Base-by-base conservation (phyloP, 2,888 invertebrate species). In the Harpalus rufipes region DNA sequence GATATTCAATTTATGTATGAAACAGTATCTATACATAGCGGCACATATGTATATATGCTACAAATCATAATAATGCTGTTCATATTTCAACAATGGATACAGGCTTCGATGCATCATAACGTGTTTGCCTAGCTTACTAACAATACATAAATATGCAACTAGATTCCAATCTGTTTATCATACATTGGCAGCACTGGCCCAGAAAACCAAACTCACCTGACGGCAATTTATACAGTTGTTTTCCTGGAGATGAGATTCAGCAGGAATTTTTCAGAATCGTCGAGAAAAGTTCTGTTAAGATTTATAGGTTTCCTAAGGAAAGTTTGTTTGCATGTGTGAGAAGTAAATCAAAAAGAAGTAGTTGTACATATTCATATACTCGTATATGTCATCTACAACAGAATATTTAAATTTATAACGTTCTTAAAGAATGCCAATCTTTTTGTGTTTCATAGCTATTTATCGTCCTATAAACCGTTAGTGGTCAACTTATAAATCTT, bases 91-190 rank as follows among this genome's bases (percentile, higher is more conserved):
- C 63, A 63, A 63, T 63, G 12, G 63, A 18, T 21, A 63, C 63
- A 63, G 25, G 63, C 21, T 59, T 59, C 59, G 1, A 8, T 59
- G 21, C 63, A 8, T 21, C 63, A 21, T 63, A 63, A 63, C 21
- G 63, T 25, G 25, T 25, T 61, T 16, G 59, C 18, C 18, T 59
- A 63, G 10, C 12, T 63, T 63, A 12, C 63, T 63, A 63, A 63
- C 63, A 63, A 63, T 63, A 21, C 63, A 63, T 63, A 63, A 63
- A 63, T 63, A 63, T 63, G 18, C 63, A 63, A 63, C 63, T 63
- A 63, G 63, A 63, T 63, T 63, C 63, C 8, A 21, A 63, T 63
- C 63, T 63, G 18, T 63, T 63, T 63, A 63, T 63, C 63, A 63
- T 7, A 63, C 63, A 63, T 63, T 63, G 63, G 63, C 63, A 63